phyloP scores from a whole-genome alignment of 2,113 vertebrate species.

The Hipposideros armiger region DNA sequence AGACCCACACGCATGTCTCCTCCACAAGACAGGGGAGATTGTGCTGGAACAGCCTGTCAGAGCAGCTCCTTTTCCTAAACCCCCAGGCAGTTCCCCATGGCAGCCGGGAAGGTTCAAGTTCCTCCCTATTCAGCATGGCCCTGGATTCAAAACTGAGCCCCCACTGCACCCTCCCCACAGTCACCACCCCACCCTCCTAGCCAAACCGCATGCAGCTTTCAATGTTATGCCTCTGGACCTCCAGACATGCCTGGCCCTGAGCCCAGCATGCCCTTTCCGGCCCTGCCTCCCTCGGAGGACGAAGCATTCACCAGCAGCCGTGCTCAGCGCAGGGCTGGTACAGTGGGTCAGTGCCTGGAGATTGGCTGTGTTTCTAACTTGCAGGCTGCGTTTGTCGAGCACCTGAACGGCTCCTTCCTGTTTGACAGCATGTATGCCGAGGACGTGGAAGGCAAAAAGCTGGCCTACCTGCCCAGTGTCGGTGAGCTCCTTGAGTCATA shows the following conservation, averaged over 20 bases:
- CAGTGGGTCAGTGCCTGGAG: rapidly evolving
- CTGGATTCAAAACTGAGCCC: background rate
- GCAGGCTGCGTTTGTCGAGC: constrained; percentile 94
- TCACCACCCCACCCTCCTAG: no score
- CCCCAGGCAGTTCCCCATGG: background rate
- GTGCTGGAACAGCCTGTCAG: background rate
- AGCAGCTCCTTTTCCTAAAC: background rate
- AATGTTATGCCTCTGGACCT: background rate
- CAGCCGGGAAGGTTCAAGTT: background rate
- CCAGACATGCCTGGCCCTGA: rapidly evolving
- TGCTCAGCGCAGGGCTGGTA: background rate
- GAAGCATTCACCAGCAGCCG: rapidly evolving
- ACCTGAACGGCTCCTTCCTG: constrained; percentile 91
- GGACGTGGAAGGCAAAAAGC: constrained; percentile 88
- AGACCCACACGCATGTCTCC: no score
- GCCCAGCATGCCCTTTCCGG: background rate
- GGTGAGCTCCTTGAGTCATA: constrained; percentile 90
- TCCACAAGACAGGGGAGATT: background rate
- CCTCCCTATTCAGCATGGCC: no score
- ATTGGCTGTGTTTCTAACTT: constrained; percentile 63
- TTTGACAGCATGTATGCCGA: constrained; percentile 91
- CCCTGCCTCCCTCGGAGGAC: background rate
- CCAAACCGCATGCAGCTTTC: background rate
- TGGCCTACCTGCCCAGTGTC: constrained; percentile 88
- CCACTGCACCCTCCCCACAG: background rate